Evolutionary conservation across 2,797 vertebrate species (phyloP).

Genomic region (Borostomias antarcticus): DNA sequence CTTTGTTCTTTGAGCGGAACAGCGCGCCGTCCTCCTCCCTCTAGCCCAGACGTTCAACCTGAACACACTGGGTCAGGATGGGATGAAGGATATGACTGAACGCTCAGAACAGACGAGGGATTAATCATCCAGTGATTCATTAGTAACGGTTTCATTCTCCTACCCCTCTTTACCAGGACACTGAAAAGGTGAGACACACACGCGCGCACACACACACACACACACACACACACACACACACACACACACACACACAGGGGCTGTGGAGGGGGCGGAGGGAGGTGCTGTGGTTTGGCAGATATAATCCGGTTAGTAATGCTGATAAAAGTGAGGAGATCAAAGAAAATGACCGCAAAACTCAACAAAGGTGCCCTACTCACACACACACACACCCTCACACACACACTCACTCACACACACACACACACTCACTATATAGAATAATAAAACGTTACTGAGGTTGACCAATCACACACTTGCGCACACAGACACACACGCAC

Average conservation of each 20-base stretch:
- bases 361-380: constrained; percentile 6
- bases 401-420: background rate
- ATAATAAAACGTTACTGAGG: too few species aligned
- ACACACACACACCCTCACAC: background rate
- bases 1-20: constrained; percentile 63
- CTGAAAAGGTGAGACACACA: background rate
- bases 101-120: too few species aligned
- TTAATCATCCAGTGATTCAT: too few species aligned
- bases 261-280: background rate
- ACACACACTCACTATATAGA: background rate
- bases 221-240: background rate
- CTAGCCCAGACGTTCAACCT: too few species aligned
- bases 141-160: background rate
- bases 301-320: background rate
- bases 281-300: background rate
- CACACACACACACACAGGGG: background rate
- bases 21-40: too few species aligned
- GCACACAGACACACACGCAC: background rate
- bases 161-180: background rate
- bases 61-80: too few species aligned
- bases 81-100: too few species aligned
- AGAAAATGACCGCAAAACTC: constrained; percentile 2
- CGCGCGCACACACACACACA: background rate
- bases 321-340: constrained; percentile 7
- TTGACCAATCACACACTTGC: background rate